phyloP scores from a whole-genome alignment of 2,113 vertebrate genomes.

The Rafetus swinhoei region DNA sequence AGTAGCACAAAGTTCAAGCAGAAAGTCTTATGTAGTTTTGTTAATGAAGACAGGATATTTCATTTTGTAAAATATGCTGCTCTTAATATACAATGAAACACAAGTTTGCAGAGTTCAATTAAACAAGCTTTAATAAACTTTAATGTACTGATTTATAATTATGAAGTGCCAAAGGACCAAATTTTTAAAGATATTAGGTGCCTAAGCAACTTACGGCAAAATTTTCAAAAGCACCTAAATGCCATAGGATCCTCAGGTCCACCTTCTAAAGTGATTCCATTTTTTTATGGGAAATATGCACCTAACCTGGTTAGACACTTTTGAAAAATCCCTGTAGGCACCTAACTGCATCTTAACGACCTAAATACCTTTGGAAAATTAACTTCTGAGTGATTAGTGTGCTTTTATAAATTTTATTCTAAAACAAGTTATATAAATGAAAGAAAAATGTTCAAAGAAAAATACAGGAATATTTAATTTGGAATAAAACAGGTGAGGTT shows the following conservation, averaged over 20 bases:
- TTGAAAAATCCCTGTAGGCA: neutral
- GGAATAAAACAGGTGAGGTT: neutral
- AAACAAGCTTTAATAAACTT: neutral
- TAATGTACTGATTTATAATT: neutral
- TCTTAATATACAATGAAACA: neutral
- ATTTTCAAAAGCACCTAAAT: neutral
- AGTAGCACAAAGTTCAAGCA: neutral
- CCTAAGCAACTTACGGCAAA: neutral
- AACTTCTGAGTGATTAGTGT: rapidly evolving
- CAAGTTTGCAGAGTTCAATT: neutral
- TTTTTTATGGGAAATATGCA: neutral
- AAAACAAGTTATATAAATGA: neutral
- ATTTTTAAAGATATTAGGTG: neutral
- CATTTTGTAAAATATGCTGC: neutral
- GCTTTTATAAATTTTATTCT: neutral
- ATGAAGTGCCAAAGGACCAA: neutral
- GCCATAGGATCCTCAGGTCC: neutral
- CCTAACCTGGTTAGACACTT: neutral
- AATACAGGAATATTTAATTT: neutral
- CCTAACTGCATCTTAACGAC: neutral
- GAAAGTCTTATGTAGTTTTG: neutral
- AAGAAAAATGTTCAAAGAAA: neutral
- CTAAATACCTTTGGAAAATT: neutral
- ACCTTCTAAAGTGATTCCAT: neutral
- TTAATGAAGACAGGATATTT: neutral